phyloP scores from a whole-genome alignment of 2,797 vertebrate species.

The Oophaga sylvatica region DNA sequence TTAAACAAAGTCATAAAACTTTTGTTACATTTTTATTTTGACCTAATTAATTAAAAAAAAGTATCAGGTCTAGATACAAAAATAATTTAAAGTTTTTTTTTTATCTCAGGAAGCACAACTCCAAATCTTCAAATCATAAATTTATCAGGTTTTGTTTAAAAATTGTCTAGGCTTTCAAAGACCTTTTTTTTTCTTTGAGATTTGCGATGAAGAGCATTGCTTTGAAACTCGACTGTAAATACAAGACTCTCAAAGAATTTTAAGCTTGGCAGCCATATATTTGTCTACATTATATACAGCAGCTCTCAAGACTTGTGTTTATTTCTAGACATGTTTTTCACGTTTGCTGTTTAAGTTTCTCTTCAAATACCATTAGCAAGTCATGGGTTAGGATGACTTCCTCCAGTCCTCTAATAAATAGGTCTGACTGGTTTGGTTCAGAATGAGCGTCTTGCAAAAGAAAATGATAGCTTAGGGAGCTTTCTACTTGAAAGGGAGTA shows the following conservation, averaged over 20 bases:
- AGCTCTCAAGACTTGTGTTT: conserved; percentile 14
- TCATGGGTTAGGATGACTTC: background rate
- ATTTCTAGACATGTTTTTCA: background rate
- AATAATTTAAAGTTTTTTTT: background rate
- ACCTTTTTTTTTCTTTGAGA: conserved; percentile 26
- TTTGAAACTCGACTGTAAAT: conserved; percentile 4
- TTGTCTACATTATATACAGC: conserved; percentile 1
- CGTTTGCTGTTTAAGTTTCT: background rate
- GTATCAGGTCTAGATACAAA: background rate
- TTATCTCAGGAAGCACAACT: background rate
- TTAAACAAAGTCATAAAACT: conserved; percentile 12
- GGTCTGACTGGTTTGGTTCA: background rate
- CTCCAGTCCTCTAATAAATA: background rate
- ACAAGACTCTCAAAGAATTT: conserved; percentile 15
- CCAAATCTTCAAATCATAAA: background rate
- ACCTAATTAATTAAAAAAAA: background rate
- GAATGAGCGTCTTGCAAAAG: background rate
- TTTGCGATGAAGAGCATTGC: conserved; percentile 15
- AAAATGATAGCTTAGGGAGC: background rate
- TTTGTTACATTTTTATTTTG: background rate
- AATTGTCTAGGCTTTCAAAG: background rate
- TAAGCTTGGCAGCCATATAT: conserved; percentile 31
- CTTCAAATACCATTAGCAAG: background rate
- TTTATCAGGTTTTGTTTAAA: conserved; percentile 29
- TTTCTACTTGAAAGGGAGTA: background rate